phyloP scores from a whole-genome alignment of 2,888 invertebrate genomes.

The Hipparchia semele region DNA sequence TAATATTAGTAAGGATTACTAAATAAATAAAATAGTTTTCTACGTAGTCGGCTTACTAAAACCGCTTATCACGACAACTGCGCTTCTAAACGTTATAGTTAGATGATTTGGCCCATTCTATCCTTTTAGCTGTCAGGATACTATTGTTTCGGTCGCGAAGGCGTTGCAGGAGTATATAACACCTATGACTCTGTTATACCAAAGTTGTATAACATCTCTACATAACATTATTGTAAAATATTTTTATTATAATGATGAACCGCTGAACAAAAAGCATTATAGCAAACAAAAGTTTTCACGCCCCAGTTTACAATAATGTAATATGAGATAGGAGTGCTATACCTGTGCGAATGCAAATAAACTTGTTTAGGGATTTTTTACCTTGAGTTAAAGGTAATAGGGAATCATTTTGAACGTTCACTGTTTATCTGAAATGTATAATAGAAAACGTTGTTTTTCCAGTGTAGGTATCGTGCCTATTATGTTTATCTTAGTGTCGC shows the following conservation, averaged over 20 bases:
- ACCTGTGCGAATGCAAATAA: slow-evolving; percentile 20
- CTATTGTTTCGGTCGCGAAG: neutral
- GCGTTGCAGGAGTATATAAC: neutral
- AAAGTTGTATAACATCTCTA: neutral
- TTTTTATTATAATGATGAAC: slow-evolving; percentile 16
- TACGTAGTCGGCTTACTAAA: too few species aligned
- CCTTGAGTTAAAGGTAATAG: neutral
- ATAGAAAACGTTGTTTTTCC: slow-evolving; percentile 20
- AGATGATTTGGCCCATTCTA: too few species aligned
- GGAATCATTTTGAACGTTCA: slow-evolving; percentile 4
- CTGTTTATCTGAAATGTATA: slow-evolving; percentile 4
- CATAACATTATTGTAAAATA: neutral
- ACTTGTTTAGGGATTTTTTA: neutral
- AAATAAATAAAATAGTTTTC: too few species aligned
- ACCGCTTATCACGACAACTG: too few species aligned
- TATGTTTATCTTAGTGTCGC: slow-evolving; percentile 19
- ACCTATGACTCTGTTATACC: too few species aligned
- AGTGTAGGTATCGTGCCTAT: slow-evolving; percentile 1
- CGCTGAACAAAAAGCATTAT: slow-evolving; percentile 17
- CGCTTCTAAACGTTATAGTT: too few species aligned
- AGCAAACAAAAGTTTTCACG: slow-evolving; percentile 43
- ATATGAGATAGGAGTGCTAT: slow-evolving; percentile 21
- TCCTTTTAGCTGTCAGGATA: too few species aligned
- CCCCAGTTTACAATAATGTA: slow-evolving; percentile 36
- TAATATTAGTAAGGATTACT: too few species aligned